A percentile compares a stretch with the other conserved stretches of the same genome.
phyloP scores from a whole-genome alignment of 2,888 invertebrate species.

The Aphodius sticticus region DNA sequence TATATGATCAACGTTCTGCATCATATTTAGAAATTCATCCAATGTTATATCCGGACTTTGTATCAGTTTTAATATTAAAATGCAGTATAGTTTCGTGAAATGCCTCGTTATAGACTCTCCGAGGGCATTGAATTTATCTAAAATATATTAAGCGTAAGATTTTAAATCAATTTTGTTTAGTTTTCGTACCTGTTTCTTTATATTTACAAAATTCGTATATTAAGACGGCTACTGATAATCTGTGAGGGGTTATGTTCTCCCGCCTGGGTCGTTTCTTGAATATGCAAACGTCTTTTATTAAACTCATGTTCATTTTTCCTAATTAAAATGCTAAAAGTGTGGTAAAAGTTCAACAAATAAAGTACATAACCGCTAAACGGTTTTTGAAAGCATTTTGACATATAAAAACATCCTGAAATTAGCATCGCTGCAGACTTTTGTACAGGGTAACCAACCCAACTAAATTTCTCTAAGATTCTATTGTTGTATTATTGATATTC shows the following conservation, averaged over 20 bases:
- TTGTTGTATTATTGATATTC: no score
- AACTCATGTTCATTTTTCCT: not conserved
- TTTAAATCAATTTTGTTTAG: conserved; percentile 13
- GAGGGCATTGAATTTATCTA: conserved; percentile 61
- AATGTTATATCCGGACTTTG: conserved; percentile 84
- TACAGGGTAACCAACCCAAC: no score
- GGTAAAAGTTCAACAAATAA: not conserved
- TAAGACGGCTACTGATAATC: conserved; percentile 78
- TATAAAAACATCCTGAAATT: not conserved
- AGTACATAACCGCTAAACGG: not conserved
- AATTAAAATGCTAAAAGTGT: not conserved
- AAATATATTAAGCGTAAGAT: conserved; percentile 47
- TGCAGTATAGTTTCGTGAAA: conserved; percentile 74
- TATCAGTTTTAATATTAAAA: conserved; percentile 79
- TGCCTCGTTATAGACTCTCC: conserved; percentile 53
- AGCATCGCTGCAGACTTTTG: no score
- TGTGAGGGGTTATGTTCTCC: conserved; percentile 80
- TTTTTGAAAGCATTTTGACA: not conserved
- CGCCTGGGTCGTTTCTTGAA: conserved; percentile 27
- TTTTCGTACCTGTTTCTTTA: conserved; percentile 61
- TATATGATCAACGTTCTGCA: conserved; percentile 59
- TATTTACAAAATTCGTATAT: conserved; percentile 78
- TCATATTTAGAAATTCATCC: conserved; percentile 69
- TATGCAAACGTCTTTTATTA: conserved; percentile 14
- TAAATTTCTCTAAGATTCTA: no score